Evolutionary conservation across 2,888 invertebrate species (phyloP).

Genomic region (Callyntrura guangdongensis): DNA sequence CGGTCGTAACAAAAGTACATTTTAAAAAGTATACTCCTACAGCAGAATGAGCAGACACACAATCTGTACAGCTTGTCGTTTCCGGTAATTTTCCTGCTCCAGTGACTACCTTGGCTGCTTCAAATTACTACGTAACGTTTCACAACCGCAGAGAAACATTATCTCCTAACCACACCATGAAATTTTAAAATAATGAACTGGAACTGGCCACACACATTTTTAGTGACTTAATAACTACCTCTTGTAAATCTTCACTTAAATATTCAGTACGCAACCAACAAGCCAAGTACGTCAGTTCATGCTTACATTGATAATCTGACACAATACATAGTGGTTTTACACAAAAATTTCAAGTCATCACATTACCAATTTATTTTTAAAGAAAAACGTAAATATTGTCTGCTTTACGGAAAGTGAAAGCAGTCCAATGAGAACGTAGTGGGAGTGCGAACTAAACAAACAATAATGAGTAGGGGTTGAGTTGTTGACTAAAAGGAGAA

Average conservation of each 20-base stretch:
- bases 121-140: neutral
- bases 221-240: neutral
- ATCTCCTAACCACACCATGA: constrained; percentile 25
- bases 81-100: constrained; percentile 29
- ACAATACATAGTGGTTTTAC: too few species aligned
- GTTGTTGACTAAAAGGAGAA: neutral
- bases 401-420: neutral
- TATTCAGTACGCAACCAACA: too few species aligned
- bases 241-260: too few species aligned
- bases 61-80: neutral
- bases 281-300: too few species aligned
- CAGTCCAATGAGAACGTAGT: neutral
- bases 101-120: constrained; percentile 18
- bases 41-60: neutral
- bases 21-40: too few species aligned
- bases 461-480: constrained; percentile 22
- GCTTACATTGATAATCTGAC: too few species aligned
- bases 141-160: constrained; percentile 6
- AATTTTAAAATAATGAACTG: constrained; percentile 27
- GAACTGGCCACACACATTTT: neutral
- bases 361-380: neutral
- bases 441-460: too few species aligned
- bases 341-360: neutral
- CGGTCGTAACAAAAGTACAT: neutral
- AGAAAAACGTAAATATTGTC: neutral